Conservation (phyloP, 1,140 invertebrate species). For the Brachionus manjavacas region DNA sequence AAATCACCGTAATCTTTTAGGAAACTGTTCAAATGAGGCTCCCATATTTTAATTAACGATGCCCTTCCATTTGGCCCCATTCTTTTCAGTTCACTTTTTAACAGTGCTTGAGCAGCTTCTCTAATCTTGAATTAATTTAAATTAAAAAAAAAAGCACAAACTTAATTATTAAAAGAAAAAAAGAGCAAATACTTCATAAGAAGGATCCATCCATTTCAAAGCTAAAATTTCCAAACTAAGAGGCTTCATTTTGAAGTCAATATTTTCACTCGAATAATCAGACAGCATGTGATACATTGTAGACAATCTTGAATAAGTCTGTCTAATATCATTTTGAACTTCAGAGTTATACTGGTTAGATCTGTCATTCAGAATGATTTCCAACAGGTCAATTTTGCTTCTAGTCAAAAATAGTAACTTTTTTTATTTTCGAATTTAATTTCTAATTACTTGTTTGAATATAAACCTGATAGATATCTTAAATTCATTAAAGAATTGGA, state of each 20-base stretch:
- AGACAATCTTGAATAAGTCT: constrained; percentile 90
- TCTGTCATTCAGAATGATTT: neutral
- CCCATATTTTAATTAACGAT: constrained; percentile 85
- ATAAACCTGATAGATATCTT: constrained; percentile 38
- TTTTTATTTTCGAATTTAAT: neutral
- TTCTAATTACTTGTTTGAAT: neutral
- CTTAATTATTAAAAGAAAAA: neutral
- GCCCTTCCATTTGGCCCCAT: constrained; percentile 87
- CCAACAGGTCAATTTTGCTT: constrained; percentile 37
- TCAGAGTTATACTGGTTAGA: constrained; percentile 53
- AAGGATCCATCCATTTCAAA: constrained; percentile 93
- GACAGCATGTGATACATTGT: constrained; percentile 92
- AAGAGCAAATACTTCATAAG: constrained; percentile 71
- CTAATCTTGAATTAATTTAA: constrained; percentile 62
- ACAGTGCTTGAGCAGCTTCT: constrained; percentile 88
- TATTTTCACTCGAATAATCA: constrained; percentile 73
- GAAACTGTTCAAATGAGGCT: constrained; percentile 82
- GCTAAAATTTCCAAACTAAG: constrained; percentile 95
- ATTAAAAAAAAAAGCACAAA: neutral
- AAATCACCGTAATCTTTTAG: constrained; percentile 62
- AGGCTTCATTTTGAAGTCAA: constrained; percentile 63
- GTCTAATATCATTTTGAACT: constrained; percentile 77
- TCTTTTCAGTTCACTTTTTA: constrained; percentile 83
- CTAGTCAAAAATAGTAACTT: neutral
- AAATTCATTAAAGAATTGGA: constrained; percentile 45